phyloP scores from a whole-genome alignment of 2,888 invertebrate species.

The Bibio marci region DNA sequence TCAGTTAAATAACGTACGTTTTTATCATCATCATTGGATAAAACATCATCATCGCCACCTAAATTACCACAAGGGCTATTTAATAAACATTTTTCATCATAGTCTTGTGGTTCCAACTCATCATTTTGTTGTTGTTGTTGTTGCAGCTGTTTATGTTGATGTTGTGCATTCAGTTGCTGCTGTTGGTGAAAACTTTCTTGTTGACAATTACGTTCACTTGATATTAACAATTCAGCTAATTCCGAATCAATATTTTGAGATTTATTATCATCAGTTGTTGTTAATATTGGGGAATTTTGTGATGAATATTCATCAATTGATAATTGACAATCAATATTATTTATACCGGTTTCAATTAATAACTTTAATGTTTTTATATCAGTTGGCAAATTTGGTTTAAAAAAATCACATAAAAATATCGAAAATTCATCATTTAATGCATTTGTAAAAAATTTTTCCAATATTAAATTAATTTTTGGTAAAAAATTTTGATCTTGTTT shows the following conservation, averaged over 20 bases:
- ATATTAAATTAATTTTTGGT: constrained; percentile 25
- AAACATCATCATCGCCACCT: not conserved
- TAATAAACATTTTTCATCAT: constrained; percentile 7
- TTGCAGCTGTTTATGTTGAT: not conserved
- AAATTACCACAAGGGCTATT: not conserved
- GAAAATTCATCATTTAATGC: constrained; percentile 26
- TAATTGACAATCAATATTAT: constrained; percentile 27
- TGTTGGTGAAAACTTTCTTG: constrained; percentile 15
- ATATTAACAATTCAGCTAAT: constrained; percentile 25
- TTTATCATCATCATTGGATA: not conserved
- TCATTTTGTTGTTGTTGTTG: constrained; percentile 21
- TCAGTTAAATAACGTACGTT: constrained; percentile 24
- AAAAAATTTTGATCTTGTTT: constrained; percentile 26
- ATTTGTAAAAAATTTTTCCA: constrained; percentile 28
- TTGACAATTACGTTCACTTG: constrained; percentile 27
- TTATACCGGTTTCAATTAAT: constrained; percentile 58
- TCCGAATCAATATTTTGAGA: constrained; percentile 30
- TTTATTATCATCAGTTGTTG: constrained; percentile 16
- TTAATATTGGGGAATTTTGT: constrained; percentile 25
- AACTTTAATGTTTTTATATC: constrained; percentile 54
- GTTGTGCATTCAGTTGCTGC: not conserved
- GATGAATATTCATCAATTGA: constrained; percentile 25
- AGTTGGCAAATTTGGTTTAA: constrained; percentile 42
- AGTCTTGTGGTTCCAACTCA: constrained; percentile 25
- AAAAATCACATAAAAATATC: constrained; percentile 31